These are phyloP conservation scores for Calidris pygmaea DNA, from an alignment of 2,113 vertebrate species.

Conservation along the genomic window DNA sequence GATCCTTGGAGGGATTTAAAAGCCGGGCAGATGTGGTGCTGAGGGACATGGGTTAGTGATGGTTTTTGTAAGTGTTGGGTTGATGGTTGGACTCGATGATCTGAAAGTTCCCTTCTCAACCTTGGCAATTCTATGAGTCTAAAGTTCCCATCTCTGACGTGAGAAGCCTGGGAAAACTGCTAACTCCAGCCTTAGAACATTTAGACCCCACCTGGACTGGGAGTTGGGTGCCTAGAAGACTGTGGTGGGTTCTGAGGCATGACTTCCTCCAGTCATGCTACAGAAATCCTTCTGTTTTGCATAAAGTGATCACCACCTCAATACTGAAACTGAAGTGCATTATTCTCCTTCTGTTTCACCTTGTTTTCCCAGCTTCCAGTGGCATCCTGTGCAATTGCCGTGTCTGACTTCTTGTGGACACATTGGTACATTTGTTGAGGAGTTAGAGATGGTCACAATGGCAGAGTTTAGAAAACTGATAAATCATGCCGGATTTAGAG, in stretches of 20 bases:
- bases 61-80: too few relatives aligned
- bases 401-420: not conserved
- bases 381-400: not conserved
- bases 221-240: not conserved
- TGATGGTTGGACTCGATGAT: too few relatives aligned
- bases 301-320: not conserved
- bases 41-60: too few relatives aligned
- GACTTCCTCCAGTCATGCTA: not conserved
- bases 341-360: not conserved
- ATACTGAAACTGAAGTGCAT: not conserved
- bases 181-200: not conserved
- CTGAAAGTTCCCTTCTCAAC: too few relatives aligned
- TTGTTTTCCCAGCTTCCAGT: not conserved
- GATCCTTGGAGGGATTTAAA: too few relatives aligned
- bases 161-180: not conserved
- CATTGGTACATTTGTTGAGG: not conserved
- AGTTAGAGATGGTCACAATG: not conserved
- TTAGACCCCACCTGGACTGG: fast-evolving
- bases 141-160: not conserved
- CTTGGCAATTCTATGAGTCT: too few relatives aligned
- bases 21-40: too few relatives aligned
- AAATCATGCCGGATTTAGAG: not conserved
- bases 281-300: not conserved
- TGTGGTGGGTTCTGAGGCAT: not conserved
- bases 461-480: not conserved